Evolutionary conservation across 2,113 vertebrate species (phyloP).

Genomic region (Sterrhoptilus dennistouni): DNA sequence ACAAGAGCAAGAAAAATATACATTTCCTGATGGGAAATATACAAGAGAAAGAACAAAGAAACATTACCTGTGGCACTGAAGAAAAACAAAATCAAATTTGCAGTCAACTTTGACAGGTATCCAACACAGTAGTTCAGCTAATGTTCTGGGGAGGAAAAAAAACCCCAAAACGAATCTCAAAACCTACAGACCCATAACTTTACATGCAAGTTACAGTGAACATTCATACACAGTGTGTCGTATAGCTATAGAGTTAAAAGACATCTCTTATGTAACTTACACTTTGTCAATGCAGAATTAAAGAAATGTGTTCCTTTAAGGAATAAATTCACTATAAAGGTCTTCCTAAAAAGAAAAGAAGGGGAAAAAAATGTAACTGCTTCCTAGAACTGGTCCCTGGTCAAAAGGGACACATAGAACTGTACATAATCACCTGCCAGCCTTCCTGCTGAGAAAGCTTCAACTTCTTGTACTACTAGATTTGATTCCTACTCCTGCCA

Average conservation of each 20-base stretch:
- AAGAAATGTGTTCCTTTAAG: not conserved
- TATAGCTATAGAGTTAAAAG: not conserved
- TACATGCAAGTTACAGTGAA: not conserved
- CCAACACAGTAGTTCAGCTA: not conserved
- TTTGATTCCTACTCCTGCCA: not conserved
- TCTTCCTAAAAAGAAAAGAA: not conserved
- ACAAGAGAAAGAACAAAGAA: not conserved
- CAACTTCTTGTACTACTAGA: not conserved
- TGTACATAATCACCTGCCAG: not conserved
- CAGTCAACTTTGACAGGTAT: not conserved
- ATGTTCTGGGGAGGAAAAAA: not conserved
- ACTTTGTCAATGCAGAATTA: not conserved
- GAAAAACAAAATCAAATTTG: not conserved
- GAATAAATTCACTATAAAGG: not conserved
- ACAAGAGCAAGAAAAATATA: not conserved
- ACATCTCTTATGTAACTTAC: rapidly evolving
- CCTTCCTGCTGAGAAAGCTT: not conserved
- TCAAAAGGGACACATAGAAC: not conserved
- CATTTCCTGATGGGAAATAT: not conserved
- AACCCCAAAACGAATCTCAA: not conserved
- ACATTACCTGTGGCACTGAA: not conserved
- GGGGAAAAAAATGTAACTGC: not conserved
- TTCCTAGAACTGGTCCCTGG: not conserved
- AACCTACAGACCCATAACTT: not conserved
- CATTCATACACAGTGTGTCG: not conserved